These are phyloP conservation scores for Sebastes itinus DNA, from an alignment of 2,797 vertebrate genomes.

Conservation along the genomic window DNA sequence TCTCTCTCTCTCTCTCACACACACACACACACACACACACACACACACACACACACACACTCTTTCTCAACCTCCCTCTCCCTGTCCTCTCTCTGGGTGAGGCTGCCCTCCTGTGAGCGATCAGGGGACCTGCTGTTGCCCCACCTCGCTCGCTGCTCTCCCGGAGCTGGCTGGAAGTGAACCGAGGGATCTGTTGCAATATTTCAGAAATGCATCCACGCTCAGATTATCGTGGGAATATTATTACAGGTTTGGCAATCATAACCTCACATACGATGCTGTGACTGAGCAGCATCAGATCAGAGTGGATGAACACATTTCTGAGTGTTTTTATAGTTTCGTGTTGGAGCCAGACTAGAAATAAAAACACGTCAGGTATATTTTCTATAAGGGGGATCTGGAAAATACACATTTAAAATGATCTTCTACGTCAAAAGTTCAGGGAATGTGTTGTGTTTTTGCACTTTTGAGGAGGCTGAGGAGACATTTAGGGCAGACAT, in stretches of 20 bases:
- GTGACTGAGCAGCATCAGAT: neutral
- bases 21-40: neutral
- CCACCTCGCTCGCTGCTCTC: conserved; percentile 19
- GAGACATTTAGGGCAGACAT: neutral
- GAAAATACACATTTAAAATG: conserved; percentile 8
- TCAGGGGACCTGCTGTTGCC: conserved; percentile 38
- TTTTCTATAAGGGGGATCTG: conserved; percentile 31
- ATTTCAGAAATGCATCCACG: neutral
- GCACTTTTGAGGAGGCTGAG: conserved; percentile 23
- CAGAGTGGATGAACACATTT: neutral
- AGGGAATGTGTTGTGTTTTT: conserved; percentile 56
- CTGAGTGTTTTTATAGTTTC: neutral
- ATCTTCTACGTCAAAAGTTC: conserved; percentile 32
- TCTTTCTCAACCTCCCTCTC: neutral
- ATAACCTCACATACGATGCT: neutral
- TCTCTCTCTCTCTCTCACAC: neutral
- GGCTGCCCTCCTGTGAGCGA: conserved; percentile 60
- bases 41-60: neutral
- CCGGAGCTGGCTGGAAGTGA: conserved; percentile 21
- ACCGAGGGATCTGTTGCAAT: conserved; percentile 19
- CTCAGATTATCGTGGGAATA: neutral
- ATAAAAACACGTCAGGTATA: conserved; percentile 22
- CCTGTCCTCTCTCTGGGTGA: conserved; percentile 35
- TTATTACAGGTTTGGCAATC: conserved; percentile 8
- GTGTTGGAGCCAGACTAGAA: neutral